Conservation (phyloP, 2,113 vertebrate genomes). For the Haliaeetus leucogaster region DNA sequence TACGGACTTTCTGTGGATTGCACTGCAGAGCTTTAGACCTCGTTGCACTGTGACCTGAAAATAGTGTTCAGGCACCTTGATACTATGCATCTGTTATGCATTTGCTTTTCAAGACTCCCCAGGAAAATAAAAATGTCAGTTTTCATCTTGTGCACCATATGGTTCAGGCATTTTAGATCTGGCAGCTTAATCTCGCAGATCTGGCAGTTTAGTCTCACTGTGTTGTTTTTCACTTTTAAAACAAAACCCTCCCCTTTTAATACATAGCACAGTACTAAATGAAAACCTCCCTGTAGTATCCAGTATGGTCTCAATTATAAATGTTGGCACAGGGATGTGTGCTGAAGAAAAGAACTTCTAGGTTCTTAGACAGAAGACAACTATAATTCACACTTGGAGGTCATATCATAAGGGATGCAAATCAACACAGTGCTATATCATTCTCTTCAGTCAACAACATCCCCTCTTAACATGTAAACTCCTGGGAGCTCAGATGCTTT, state of each 20-base stretch:
- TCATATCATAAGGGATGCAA: background rate
- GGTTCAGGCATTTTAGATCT: background rate
- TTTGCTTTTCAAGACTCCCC: constrained; percentile 7
- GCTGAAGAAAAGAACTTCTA: background rate
- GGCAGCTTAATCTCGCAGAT: background rate
- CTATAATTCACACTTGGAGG: background rate
- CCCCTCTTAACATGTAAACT: background rate
- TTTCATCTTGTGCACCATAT: background rate
- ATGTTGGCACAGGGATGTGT: background rate
- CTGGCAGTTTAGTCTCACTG: background rate
- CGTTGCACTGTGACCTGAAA: background rate
- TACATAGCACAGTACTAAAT: background rate
- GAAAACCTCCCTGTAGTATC: background rate
- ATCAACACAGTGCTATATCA: background rate
- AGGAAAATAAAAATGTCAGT: constrained; percentile 50
- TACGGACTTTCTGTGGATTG: background rate
- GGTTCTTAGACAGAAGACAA: background rate
- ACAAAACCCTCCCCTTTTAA: background rate
- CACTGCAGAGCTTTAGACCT: background rate
- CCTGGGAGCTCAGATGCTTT: background rate
- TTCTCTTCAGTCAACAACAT: background rate
- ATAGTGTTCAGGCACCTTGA: background rate
- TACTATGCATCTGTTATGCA: background rate
- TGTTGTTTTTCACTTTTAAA: background rate
- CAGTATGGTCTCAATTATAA: background rate